Evolutionary conservation across 37 sponge, comb jelly and placozoan genomes (phyloP).

Genomic region (Haliclona indistincta): DNA sequence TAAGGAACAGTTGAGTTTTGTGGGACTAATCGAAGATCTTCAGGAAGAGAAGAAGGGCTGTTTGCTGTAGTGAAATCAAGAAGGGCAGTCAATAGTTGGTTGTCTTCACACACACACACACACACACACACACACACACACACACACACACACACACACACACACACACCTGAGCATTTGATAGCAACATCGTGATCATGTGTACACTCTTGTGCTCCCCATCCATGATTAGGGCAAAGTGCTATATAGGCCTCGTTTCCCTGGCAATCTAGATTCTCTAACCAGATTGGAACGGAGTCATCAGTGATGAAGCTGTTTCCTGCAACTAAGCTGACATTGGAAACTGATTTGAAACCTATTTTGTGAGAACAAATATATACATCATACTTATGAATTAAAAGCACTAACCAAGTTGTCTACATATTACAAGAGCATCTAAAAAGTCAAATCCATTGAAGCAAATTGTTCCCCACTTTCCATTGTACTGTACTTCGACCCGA

Average conservation of each 20-base stretch:
- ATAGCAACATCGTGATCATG: neutral
- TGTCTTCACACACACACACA: neutral
- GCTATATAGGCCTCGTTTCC: slow-evolving; percentile 16
- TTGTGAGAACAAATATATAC: neutral
- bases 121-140: slow-evolving; percentile 19
- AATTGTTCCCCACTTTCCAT: slow-evolving; percentile 22
- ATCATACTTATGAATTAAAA: neutral
- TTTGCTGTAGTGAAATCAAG: slow-evolving; percentile 14
- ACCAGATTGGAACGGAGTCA: slow-evolving; percentile 16
- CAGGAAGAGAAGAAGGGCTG: neutral
- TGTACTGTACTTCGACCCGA: slow-evolving; percentile 6
- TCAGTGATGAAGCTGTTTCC: neutral
- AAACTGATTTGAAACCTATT: neutral
- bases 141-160: slow-evolving; percentile 5
- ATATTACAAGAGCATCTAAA: slow-evolving; percentile 11
- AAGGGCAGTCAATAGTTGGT: neutral
- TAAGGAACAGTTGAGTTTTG: neutral
- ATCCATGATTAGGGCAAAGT: neutral
- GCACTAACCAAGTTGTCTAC: slow-evolving; percentile 10
- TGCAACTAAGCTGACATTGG: neutral
- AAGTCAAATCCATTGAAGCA: slow-evolving; percentile 9
- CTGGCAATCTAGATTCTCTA: slow-evolving; percentile 11
- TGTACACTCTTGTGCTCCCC: slow-evolving; percentile 8
- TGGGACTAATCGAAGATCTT: neutral
- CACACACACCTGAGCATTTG: slow-evolving; percentile 11